Evolutionary conservation across 1,140 invertebrate genomes (phyloP).

Genomic region (Drusus annulatus): DNA sequence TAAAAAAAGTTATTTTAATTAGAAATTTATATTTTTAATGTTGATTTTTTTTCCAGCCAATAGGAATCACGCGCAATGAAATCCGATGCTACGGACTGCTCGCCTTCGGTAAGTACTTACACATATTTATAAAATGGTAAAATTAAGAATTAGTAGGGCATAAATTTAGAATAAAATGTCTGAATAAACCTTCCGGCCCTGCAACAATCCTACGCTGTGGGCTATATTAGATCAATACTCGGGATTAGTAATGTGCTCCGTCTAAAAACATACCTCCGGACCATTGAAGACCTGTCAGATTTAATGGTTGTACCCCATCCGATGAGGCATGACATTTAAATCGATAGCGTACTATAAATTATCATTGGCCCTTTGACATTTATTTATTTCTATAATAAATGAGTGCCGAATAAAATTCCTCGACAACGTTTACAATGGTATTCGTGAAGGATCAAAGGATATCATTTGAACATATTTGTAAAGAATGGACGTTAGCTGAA

Average conservation of each 20-base stretch:
- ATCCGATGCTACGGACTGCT: no score
- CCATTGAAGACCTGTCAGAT: constrained; percentile 39
- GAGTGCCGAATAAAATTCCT: constrained; percentile 59
- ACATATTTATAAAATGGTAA: no score
- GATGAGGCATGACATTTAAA: constrained; percentile 52
- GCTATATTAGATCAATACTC: constrained; percentile 34
- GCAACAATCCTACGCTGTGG: constrained; percentile 1
- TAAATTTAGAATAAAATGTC: no score
- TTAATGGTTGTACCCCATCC: constrained; percentile 45
- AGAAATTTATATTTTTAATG: no score
- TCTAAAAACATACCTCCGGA: constrained; percentile 17
- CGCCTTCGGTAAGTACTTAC: no score
- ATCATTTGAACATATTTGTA: neutral
- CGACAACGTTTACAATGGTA: constrained; percentile 45
- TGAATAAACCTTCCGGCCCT: constrained; percentile 4
- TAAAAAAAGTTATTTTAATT: no score
- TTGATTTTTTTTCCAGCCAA: no score
- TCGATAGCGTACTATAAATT: constrained; percentile 55
- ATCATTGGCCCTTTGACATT: constrained; percentile 52
- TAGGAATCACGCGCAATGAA: no score
- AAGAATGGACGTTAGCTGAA: neutral
- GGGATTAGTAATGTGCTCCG: constrained; percentile 38
- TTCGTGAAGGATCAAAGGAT: constrained; percentile 49
- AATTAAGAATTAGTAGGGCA: no score
- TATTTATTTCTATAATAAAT: constrained; percentile 59